phyloP scores from a whole-genome alignment of 2,797 vertebrate species.

The Cryptoblepharus egeriae region DNA sequence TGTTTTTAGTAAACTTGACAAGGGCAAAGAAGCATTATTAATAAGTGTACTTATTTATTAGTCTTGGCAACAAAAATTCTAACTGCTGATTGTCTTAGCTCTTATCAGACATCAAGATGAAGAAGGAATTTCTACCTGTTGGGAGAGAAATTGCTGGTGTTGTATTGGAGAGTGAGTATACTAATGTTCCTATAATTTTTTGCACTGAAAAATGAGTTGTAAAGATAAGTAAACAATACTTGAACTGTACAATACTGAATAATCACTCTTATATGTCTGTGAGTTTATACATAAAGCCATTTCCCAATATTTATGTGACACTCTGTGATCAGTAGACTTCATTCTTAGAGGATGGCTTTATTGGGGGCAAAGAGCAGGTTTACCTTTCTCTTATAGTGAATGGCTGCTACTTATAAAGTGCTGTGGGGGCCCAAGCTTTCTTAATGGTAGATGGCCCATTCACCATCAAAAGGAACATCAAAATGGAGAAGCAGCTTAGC shows the following conservation, averaged over 20 bases:
- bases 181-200: background rate
- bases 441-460: background rate
- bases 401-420: background rate
- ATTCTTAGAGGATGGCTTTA: background rate
- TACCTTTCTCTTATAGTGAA: background rate
- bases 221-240: background rate
- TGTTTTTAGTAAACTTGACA: background rate
- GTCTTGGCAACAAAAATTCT: background rate
- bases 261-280: background rate
- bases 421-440: background rate
- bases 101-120: slow-evolving; percentile 83
- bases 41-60: background rate
- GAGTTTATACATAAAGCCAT: background rate
- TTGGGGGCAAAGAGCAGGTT: background rate
- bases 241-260: background rate
- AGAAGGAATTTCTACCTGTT: slow-evolving; percentile 85
- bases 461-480: background rate
- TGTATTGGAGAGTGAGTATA: slow-evolving; percentile 86
- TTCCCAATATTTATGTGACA: background rate
- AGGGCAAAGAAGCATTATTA: too few species aligned
- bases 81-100: slow-evolving; percentile 78
- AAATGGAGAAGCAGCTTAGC: background rate
- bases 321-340: background rate
- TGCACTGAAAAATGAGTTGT: slow-evolving; percentile 7
- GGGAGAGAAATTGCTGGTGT: slow-evolving; percentile 92